A percentile compares a stretch with the other conserved stretches of the same genome.
These are phyloP conservation scores for Conger conger DNA, from an alignment of 2,113 vertebrate genomes.

Conservation along the genomic window DNA sequence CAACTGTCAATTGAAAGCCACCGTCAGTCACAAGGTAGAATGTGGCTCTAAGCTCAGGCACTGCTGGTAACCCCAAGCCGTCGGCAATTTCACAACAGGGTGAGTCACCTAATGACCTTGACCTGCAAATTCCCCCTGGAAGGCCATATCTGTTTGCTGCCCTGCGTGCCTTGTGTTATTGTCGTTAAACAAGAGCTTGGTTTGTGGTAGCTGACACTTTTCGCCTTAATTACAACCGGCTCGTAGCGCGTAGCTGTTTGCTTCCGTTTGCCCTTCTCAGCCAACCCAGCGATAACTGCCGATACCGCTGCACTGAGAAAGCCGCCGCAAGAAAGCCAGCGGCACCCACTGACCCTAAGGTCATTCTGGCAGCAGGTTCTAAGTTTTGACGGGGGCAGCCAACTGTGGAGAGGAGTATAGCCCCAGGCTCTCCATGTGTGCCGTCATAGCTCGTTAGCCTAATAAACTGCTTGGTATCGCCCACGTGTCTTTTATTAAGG, in stretches of 20 bases:
- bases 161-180: slow-evolving; percentile 7
- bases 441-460: slow-evolving; percentile 62
- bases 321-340: slow-evolving; percentile 42
- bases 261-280: slow-evolving; percentile 36
- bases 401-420: slow-evolving; percentile 57
- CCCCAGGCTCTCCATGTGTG: slow-evolving; percentile 50
- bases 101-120: slow-evolving; percentile 23
- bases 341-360: slow-evolving; percentile 62
- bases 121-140: slow-evolving; percentile 36
- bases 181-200: slow-evolving; percentile 21
- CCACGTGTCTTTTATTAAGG: slow-evolving; percentile 61
- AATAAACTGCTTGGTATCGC: slow-evolving; percentile 54
- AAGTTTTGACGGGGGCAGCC: slow-evolving; percentile 67
- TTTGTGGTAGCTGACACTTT: neutral
- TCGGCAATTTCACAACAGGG: neutral
- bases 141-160: slow-evolving; percentile 44
- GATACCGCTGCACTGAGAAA: slow-evolving; percentile 25
- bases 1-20: neutral
- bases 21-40: slow-evolving; percentile 13
- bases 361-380: slow-evolving; percentile 66
- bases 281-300: slow-evolving; percentile 37
- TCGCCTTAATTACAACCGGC: slow-evolving; percentile 36
- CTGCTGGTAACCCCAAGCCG: slow-evolving; percentile 10
- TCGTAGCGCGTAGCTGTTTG: slow-evolving; percentile 25
- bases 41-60: slow-evolving; percentile 11